Base-by-base conservation (phyloP, 2,797 vertebrate genomes). In the Stomatorhinus walkeri region DNA sequence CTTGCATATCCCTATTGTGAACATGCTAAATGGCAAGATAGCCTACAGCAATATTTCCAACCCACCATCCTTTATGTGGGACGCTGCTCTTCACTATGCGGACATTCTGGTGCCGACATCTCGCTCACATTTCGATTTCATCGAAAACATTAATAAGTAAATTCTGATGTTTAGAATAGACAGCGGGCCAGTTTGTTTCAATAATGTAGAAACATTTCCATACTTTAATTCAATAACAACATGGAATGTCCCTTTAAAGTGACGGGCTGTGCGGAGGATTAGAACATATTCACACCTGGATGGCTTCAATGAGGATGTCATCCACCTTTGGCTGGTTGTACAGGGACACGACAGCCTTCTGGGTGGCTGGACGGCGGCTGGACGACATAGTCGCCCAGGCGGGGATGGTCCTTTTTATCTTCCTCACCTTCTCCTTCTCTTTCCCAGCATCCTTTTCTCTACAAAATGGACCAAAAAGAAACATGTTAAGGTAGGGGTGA, bases 401-500 rank as follows among this genome's bases (percentile, higher is more conserved):
- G 19, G 98, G 98, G 92, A 99, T 98, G 48, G 97, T 98, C 95
- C 96, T 96, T 92, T 98, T 99, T 94, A 99, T 96, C 92, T 98
- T 99, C 95, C 98, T 99, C 91, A 94, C 95, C 94, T 99, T 99
- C 93, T 97, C 95, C 89, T 95, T 88, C 49, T 88, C 95, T 89
- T 91, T 91, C 0, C 95, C 93, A 51, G 95, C 97, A 81, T 99
- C 98, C 90, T 96, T 97, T 89, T 96, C 94, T 92, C 96, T 97
- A 94, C 88, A 81, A 81, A 90, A 46, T 16, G 92, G 86, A 88
- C 9, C 16, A 86, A 89, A 10, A 22, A 51, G 8, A 87, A 22
- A n/a, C n/a, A 72, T 14, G 54, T 88, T 36, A 51, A 76, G 46
- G 12, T 4, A 88, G 14, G 10, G 0, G 19, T 22, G 1, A 12